Conservation (phyloP, 2,113 vertebrate species). For the Entelurus aequoreus region DNA sequence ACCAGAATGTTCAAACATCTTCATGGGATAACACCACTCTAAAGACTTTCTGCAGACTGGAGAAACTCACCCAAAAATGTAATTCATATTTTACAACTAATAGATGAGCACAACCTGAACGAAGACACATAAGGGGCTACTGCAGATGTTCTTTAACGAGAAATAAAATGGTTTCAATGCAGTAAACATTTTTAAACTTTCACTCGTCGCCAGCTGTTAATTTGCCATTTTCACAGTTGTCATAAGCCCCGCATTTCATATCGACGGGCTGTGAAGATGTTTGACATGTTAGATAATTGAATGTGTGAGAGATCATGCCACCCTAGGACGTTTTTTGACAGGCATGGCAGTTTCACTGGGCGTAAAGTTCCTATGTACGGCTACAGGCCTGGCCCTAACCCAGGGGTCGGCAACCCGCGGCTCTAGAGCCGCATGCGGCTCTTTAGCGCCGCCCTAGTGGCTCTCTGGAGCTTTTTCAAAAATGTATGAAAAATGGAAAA, state of each 20-base stretch:
- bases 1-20: conserved; percentile 5
- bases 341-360: neutral
- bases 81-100: neutral
- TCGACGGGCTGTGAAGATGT: neutral
- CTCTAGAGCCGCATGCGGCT: too few relatives aligned
- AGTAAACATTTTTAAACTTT: neutral
- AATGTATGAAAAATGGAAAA: too few relatives aligned
- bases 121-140: neutral
- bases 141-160: neutral
- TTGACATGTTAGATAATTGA: neutral
- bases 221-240: neutral
- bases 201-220: neutral
- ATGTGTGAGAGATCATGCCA: neutral
- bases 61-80: neutral
- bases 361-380: neutral
- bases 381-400: too few relatives aligned
- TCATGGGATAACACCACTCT: neutral
- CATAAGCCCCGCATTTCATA: neutral
- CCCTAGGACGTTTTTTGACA: too few relatives aligned
- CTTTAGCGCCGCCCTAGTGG: too few relatives aligned
- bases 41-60: neutral
- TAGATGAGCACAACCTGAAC: neutral
- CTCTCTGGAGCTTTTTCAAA: too few relatives aligned
- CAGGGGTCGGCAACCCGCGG: too few relatives aligned
- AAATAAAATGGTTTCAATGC: neutral